These are phyloP conservation scores for Zaprionus davidi DNA, from an alignment of 1,140 invertebrate species.

Conservation along the genomic window DNA sequence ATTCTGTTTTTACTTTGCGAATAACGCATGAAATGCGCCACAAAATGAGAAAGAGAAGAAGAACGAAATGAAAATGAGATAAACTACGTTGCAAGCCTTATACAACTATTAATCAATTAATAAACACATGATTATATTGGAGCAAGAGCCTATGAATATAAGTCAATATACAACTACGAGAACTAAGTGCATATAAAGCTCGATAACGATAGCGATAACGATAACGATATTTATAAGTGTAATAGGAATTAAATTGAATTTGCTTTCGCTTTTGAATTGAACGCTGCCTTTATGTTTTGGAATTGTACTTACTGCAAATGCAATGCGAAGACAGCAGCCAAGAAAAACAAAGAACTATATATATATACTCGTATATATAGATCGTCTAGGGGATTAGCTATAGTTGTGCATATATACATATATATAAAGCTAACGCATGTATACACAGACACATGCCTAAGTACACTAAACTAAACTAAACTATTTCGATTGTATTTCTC, in stretches of 20 bases:
- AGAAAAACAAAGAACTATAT: background rate
- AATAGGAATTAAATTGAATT: slow-evolving; percentile 35
- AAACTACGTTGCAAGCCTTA: slow-evolving; percentile 58
- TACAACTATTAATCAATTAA: slow-evolving; percentile 58
- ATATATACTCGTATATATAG: slow-evolving; percentile 23
- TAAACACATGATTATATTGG: slow-evolving; percentile 16
- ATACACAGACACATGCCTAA: slow-evolving; percentile 1
- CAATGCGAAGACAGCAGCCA: slow-evolving; percentile 26
- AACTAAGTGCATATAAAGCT: slow-evolving; percentile 31
- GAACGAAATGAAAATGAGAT: slow-evolving; percentile 10
- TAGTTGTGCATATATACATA: slow-evolving; percentile 12
- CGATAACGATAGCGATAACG: slow-evolving; percentile 8
- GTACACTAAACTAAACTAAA: slow-evolving; percentile 21
- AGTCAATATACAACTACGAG: slow-evolving; percentile 37
- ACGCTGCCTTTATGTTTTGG: slow-evolving; percentile 46
- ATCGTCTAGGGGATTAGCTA: slow-evolving; percentile 13
- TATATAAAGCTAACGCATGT: slow-evolving; percentile 8
- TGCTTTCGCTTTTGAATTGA: slow-evolving; percentile 43
- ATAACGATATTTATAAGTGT: slow-evolving; percentile 14
- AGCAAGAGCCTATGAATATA: slow-evolving; percentile 28
- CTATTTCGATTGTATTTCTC: slow-evolving; percentile 21
- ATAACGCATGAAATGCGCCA: slow-evolving; percentile 38
- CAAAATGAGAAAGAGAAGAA: background rate
- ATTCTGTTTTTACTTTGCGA: slow-evolving; percentile 36
- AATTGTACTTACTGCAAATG: slow-evolving; percentile 50